Conservation (phyloP, 2,888 invertebrate species). For the Parascotia fuliginaria region DNA sequence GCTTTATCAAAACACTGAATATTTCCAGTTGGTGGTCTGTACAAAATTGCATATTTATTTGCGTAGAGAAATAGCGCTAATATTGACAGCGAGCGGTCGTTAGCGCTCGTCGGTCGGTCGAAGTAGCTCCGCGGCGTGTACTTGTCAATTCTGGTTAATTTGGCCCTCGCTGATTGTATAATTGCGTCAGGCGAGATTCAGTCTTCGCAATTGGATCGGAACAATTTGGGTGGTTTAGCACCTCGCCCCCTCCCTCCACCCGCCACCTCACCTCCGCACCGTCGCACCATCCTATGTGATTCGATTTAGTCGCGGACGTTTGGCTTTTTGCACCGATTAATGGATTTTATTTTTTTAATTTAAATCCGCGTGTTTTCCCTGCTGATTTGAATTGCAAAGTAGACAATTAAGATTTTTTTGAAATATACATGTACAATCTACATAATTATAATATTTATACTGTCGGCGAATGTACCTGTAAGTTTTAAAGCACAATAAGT, state of each 20-base stretch:
- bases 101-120: not conserved
- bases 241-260: not conserved
- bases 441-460: too few relatives aligned
- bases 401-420: too few relatives aligned
- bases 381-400: not conserved
- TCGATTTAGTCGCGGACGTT: slow-evolving; percentile 4
- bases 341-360: not conserved
- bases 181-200: not conserved
- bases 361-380: not conserved
- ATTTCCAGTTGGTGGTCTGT: not conserved
- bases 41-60: slow-evolving; percentile 1
- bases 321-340: not conserved
- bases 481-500: not conserved
- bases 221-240: slow-evolving; percentile 4
- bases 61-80: not conserved
- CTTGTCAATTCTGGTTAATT: slow-evolving; percentile 8
- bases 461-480: not conserved
- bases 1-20: not conserved
- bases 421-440: too few relatives aligned
- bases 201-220: not conserved
- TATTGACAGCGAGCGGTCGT: not conserved
- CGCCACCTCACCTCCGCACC: not conserved
- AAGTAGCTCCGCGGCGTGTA: not conserved
- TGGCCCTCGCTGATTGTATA: slow-evolving; percentile 6
- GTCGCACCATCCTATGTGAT: too few relatives aligned